Evolutionary conservation across 2,888 invertebrate species (phyloP).

Genomic region (Pyrgus malvae): DNA sequence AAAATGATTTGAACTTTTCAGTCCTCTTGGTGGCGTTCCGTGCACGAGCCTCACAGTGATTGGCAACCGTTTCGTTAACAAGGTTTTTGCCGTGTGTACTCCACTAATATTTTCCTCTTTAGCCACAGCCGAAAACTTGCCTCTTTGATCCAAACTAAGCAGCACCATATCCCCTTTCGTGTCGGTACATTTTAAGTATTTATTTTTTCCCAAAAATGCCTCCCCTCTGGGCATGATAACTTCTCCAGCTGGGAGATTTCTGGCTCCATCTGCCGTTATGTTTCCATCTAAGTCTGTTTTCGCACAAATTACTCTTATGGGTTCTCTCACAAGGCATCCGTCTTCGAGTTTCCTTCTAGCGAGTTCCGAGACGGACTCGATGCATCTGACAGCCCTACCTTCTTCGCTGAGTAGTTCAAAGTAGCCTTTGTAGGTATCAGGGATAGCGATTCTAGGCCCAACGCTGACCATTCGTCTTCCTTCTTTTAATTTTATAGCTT

Average conservation of each 20-base stretch:
- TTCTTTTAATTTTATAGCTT: conserved; percentile 95
- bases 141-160: conserved; percentile 92
- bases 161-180: conserved; percentile 91
- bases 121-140: conserved; percentile 95
- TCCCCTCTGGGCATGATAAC: conserved; percentile 90
- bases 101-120: conserved; percentile 97
- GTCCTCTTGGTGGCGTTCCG: conserved; percentile 92
- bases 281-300: conserved; percentile 83
- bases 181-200: conserved; percentile 93
- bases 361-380: conserved; percentile 93
- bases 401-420: conserved; percentile 97
- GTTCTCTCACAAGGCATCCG: conserved; percentile 90
- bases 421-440: conserved; percentile 94
- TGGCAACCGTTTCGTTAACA: conserved; percentile 94
- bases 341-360: conserved; percentile 88
- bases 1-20: conserved; percentile 91
- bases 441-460: conserved; percentile 92
- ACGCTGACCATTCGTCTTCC: conserved; percentile 91
- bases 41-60: conserved; percentile 95
- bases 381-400: conserved; percentile 93
- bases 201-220: conserved; percentile 85
- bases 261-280: conserved; percentile 85
- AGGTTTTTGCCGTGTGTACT: conserved; percentile 94
- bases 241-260: conserved; percentile 91
- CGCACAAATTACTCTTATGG: conserved; percentile 86